Evolutionary conservation across 2,797 vertebrate species (phyloP), one percentile per base, ranked within the genome.

Genomic region (Notolabrus celidotus): DNA sequence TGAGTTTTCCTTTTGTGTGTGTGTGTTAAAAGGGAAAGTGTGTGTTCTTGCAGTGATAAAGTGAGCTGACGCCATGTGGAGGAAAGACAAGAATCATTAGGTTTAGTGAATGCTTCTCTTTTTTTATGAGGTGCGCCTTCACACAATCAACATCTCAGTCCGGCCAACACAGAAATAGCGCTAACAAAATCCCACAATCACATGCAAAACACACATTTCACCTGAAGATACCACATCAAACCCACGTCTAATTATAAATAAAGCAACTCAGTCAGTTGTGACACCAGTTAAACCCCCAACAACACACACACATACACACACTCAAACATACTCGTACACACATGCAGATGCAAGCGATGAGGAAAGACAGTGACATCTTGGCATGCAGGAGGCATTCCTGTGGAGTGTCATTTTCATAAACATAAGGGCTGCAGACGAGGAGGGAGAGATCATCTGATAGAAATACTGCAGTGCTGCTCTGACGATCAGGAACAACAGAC

Each of bases 381-480:
- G 90, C 91, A 90, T 86, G 89, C 88, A 86, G 80, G 82, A 89
- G 84, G 90, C 91, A 92, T 92, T 92, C 90, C 90, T 91, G 88
- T 72, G 78, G 91, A 91, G 89, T 88, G 92, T 93, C 90, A 91
- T 92, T 91, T 92, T 92, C 91, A 92, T 92, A 92, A 93, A 93
- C 90, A 92, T 88, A 89, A 91, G 89, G 90, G 87, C 86, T 60
- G 82, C 89, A 86, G 91, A 92, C 88, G 80, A 90, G 84, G 75
- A 84, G 85, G 88, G 90, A 88, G 80, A 89, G 90, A 90, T 89
- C 82, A 91, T 90, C 89, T 86, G 90, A 91, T 92, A 90, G 88
- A 92, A 90, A 90, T 84, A 88, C 92, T 90, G 90, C 89, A 92
- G 86, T 86, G 82, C 88, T 91, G 82, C 87, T 88, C 83, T 79